Conservation (phyloP, 2,797 vertebrate species). For the Brotogeris chrysoptera region DNA sequence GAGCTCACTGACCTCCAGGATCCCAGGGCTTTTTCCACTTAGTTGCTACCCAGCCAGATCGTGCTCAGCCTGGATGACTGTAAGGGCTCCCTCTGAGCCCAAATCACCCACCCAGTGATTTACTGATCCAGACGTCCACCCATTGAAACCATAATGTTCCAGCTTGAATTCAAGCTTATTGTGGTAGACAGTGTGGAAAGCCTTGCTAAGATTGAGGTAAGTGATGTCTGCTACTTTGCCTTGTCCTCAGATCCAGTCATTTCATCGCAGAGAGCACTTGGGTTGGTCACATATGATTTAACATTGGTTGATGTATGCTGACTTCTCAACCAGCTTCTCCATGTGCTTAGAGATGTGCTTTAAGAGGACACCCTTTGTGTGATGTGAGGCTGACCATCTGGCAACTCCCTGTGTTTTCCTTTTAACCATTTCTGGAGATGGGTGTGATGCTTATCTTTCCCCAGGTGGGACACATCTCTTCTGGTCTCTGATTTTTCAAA, state of each 20-base stretch:
- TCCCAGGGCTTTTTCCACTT: neutral
- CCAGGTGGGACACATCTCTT: neutral
- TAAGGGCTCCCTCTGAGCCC: neutral
- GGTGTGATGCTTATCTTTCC: neutral
- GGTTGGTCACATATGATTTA: neutral
- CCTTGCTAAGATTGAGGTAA: neutral
- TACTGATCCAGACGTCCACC: neutral
- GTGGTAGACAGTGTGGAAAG: neutral
- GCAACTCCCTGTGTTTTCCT: neutral
- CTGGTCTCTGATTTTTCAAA: neutral
- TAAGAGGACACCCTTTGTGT: accelerated
- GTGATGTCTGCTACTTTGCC: neutral
- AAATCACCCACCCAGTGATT: neutral
- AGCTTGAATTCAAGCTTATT: neutral
- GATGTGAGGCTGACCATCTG: neutral
- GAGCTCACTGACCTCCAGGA: neutral
- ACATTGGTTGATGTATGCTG: neutral
- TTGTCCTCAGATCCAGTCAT: neutral
- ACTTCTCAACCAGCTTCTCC: neutral
- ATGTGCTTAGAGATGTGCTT: neutral
- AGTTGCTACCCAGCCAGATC: neutral
- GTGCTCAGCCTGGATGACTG: neutral
- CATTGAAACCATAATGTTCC: neutral
- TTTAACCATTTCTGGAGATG: neutral
- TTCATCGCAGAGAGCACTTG: neutral